These are phyloP conservation scores for Mohoua ochrocephala DNA, from an alignment of 2,113 vertebrate genomes.

Conservation along the genomic window DNA sequence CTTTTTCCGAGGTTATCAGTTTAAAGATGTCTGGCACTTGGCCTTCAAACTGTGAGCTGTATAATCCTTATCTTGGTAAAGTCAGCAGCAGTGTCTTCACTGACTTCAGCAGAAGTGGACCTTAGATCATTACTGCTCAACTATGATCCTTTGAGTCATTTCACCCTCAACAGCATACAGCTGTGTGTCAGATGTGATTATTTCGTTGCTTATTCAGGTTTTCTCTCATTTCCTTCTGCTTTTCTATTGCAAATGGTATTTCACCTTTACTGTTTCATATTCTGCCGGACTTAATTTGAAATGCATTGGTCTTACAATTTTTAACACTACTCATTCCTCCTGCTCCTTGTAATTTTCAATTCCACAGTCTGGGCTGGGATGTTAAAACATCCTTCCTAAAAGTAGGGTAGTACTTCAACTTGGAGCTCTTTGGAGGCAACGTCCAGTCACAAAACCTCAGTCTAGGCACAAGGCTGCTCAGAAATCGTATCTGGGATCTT, in stretches of 20 bases:
- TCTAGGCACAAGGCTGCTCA: background rate
- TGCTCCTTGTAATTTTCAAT: background rate
- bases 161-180: background rate
- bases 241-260: background rate
- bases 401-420: background rate
- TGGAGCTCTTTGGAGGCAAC: background rate
- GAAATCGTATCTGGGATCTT: background rate
- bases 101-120: background rate
- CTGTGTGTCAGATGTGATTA: conserved; percentile 1
- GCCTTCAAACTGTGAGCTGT: background rate
- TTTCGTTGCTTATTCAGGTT: background rate
- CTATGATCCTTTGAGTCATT: background rate
- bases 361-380: background rate
- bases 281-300: background rate
- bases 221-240: conserved; percentile 1
- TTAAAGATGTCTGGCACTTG: background rate
- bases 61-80: background rate
- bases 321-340: background rate
- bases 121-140: background rate
- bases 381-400: background rate
- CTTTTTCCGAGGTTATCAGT: background rate
- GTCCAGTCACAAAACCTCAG: background rate
- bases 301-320: background rate
- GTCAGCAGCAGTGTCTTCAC: background rate
- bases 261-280: background rate